A percentile compares a stretch with the other conserved stretches of the same genome.
These are phyloP conservation scores for Napeogenes inachia DNA, from an alignment of 2,888 invertebrate genomes.

Conservation along the genomic window DNA sequence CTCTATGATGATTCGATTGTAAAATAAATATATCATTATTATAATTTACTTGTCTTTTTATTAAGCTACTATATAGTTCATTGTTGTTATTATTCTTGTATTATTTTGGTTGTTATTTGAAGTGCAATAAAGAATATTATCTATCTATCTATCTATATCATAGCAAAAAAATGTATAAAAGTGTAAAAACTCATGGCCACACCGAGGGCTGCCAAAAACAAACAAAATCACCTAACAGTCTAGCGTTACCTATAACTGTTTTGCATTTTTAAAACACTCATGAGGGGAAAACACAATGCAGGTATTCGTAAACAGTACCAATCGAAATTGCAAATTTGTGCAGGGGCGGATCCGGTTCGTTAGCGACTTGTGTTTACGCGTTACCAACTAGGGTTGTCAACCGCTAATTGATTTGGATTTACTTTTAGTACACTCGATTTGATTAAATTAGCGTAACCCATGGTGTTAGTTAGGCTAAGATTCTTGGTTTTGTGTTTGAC, in stretches of 20 bases:
- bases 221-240: constrained; percentile 11
- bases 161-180: neutral
- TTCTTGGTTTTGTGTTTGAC: neutral
- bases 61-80: too few relatives aligned
- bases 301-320: constrained; percentile 60
- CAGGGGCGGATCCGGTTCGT: constrained; percentile 74
- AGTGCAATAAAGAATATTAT: too few relatives aligned
- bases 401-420: constrained; percentile 64
- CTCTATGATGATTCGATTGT: too few relatives aligned
- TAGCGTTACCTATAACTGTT: constrained; percentile 15
- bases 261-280: constrained; percentile 47
- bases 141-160: neutral
- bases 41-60: neutral
- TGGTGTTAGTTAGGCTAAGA: neutral
- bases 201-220: neutral
- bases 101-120: too few relatives aligned
- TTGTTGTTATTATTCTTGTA: too few relatives aligned
- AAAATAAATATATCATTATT: neutral
- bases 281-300: constrained; percentile 42
- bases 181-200: neutral
- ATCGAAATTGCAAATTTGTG: constrained; percentile 78
- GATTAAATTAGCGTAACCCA: constrained; percentile 31
- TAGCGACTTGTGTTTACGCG: constrained; percentile 75
- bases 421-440: constrained; percentile 53
- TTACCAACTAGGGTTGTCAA: constrained; percentile 66